phyloP scores from a whole-genome alignment of 2,797 vertebrate species.

The Pristis pectinata region DNA sequence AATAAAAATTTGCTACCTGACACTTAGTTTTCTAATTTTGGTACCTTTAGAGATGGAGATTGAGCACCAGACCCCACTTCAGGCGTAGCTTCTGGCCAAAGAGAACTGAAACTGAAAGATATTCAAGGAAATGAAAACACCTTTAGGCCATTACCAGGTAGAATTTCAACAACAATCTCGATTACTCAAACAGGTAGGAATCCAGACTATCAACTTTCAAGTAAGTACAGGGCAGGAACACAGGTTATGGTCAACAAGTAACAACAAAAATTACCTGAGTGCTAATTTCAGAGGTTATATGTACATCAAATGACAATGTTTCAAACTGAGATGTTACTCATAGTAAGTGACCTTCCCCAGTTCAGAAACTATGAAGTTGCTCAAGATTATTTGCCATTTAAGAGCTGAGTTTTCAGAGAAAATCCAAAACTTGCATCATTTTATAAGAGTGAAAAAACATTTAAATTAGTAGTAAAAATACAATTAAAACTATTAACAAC shows the following conservation, averaged over 20 bases:
- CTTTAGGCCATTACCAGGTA: background rate
- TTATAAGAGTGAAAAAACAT: background rate
- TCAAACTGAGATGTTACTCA: too few species aligned
- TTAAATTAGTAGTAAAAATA: background rate
- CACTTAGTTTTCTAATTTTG: too few species aligned
- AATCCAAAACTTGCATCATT: too few species aligned
- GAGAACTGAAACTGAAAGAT: too few species aligned
- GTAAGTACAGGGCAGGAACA: background rate
- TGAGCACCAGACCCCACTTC: too few species aligned
- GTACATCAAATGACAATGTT: background rate
- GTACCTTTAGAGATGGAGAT: too few species aligned
- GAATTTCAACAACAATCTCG: background rate
- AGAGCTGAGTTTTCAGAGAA: too few species aligned
- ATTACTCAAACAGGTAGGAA: background rate
- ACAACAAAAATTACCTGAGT: too few species aligned
- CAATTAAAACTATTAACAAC: background rate
- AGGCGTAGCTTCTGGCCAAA: too few species aligned
- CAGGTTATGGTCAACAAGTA: too few species aligned
- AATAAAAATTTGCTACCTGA: too few species aligned
- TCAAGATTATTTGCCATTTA: background rate
- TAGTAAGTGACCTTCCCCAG: background rate
- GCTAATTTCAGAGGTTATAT: background rate
- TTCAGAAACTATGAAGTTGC: background rate
- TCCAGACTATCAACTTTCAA: background rate
- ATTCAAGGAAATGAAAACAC: too few species aligned